Evolutionary conservation across 2,888 invertebrate genomes (phyloP).

Genomic region (Mesorhabditis belari): DNA sequence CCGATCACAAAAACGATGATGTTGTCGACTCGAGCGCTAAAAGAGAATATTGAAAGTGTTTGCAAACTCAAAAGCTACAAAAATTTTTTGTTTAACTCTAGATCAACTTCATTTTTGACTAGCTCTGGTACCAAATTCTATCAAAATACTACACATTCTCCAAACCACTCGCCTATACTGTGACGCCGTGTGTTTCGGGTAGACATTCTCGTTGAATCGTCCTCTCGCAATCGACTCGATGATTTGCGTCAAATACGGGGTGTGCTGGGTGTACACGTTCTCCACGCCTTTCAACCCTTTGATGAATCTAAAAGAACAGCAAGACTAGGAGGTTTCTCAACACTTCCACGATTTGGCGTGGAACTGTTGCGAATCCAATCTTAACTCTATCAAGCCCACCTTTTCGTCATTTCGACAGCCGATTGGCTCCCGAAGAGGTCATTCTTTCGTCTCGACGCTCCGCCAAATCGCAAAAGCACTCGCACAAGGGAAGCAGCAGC

Average conservation of each 20-base stretch:
- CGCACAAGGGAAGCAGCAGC: conserved; percentile 14
- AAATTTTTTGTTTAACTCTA: too few species aligned
- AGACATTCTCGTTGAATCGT: conserved; percentile 14
- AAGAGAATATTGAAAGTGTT: conserved; percentile 3
- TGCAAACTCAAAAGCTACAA: not conserved
- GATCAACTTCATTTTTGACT: not conserved
- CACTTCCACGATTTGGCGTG: not conserved
- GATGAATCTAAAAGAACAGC: conserved; percentile 19
- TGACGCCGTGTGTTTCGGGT: conserved; percentile 65
- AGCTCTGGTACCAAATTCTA: not conserved
- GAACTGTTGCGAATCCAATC: not conserved
- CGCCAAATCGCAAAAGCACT: conserved; percentile 60
- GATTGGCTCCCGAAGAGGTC: conserved; percentile 79
- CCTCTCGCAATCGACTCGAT: conserved; percentile 84
- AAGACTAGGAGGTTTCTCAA: not conserved
- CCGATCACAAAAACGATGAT: conserved; percentile 93
- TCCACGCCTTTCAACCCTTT: conserved; percentile 78
- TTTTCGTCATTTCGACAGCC: conserved; percentile 81
- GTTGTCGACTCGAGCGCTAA: conserved; percentile 70
- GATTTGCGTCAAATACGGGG: conserved; percentile 71
- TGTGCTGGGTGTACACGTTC: conserved; percentile 97
- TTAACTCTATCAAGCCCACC: conserved; percentile 58
- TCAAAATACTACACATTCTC: not conserved
- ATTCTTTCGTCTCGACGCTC: conserved; percentile 69
- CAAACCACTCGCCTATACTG: conserved; percentile 12